Conservation (phyloP, 92 coral and sea anemone genomes). For the Hydrozoanthus gracilis region DNA sequence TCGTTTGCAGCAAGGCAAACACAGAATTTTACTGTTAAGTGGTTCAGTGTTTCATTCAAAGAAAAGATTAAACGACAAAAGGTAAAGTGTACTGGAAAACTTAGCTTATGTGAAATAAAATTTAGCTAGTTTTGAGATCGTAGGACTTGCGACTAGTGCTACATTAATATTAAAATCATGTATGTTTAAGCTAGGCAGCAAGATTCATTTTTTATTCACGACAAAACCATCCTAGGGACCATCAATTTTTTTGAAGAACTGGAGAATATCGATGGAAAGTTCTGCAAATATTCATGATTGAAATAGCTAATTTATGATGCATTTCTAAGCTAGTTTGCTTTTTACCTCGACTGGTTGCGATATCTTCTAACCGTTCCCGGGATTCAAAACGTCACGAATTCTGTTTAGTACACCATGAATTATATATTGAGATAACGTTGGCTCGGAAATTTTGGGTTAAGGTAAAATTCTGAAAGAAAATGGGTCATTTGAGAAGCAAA, state of each 20-base stretch:
- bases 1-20: slow-evolving; percentile 48
- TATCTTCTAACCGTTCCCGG: not conserved
- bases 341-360: not conserved
- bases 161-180: not conserved
- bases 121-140: not conserved
- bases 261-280: not conserved
- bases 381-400: not conserved
- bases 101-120: not conserved
- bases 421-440: not conserved
- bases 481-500: too few species aligned
- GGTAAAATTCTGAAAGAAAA: not conserved
- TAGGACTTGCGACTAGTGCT: not conserved
- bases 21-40: slow-evolving; percentile 59
- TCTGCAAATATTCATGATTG: not conserved
- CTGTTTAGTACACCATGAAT: not conserved
- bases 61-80: slow-evolving; percentile 78
- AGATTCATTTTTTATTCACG: not conserved
- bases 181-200: too few species aligned
- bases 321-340: not conserved
- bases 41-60: slow-evolving; percentile 71
- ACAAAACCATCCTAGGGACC: not conserved
- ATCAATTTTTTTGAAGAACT: not conserved
- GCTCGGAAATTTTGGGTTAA: not conserved
- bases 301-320: not conserved
- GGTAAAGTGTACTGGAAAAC: slow-evolving; percentile 49